phyloP scores from a whole-genome alignment of 2,113 vertebrate genomes.

The Galbula dea region DNA sequence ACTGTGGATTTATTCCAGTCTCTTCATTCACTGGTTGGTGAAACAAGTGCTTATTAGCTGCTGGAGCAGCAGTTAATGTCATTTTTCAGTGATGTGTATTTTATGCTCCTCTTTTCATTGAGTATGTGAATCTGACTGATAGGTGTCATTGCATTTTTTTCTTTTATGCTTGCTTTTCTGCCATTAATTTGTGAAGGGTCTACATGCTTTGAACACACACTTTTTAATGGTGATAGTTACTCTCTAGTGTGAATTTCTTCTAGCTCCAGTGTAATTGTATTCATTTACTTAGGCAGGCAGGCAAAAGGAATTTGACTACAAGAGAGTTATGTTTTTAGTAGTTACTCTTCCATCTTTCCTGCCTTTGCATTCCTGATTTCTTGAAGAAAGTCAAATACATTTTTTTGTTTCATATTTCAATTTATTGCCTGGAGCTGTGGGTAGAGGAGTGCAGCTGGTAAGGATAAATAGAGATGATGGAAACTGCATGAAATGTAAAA shows the following conservation, averaged over 20 bases:
- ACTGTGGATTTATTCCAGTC: background rate
- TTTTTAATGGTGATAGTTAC: background rate
- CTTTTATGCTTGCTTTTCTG: background rate
- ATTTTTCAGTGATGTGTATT: background rate
- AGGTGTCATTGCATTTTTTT: background rate
- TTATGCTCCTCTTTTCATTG: background rate
- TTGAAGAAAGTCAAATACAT: background rate
- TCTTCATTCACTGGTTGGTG: background rate
- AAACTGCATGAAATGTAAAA: background rate
- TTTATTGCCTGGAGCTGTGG: background rate
- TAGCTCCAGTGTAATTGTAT: background rate
- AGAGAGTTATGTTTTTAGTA: fast-evolving
- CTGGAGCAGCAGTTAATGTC: background rate
- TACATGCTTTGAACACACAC: fast-evolving
- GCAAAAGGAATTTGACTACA: background rate
- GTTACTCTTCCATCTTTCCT: background rate
- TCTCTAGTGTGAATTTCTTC: background rate
- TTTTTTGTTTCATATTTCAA: background rate
- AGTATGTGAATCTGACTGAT: background rate
- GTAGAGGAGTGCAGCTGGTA: background rate
- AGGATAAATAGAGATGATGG: background rate
- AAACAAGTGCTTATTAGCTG: background rate
- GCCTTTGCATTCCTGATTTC: background rate
- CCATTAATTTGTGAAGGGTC: background rate
- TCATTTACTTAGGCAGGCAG: background rate